Evolutionary conservation across 2,113 vertebrate genomes (phyloP), one percentile per base, ranked within the genome.

Genomic region (Canis aureus): DNA sequence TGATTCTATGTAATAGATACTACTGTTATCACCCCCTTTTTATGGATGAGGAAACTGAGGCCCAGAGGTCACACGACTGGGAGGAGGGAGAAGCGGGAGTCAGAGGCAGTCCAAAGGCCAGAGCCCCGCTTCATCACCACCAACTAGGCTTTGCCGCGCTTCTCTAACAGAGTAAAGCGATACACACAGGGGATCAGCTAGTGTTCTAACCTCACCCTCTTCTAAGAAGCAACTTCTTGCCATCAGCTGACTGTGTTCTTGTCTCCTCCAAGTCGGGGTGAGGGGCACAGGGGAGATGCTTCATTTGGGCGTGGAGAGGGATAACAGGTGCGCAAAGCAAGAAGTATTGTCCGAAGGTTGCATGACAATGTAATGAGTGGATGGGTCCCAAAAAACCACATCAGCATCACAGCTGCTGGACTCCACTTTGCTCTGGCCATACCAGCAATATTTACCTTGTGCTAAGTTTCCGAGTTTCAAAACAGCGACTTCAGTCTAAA

Each of bases 161-260:
- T 64, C 35, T 84, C 49, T 81, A 74, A 57, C 81, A 81, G 49
- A 76, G 81, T 35, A 67, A 87, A 74, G 22, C 0, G 5, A 67
- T 20, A 8, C 7, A 86, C 57, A 25, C 22, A 59, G 32, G 32
- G 53, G 25, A 62, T 4, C 17, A 66, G 43, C 29, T 49, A 25
- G n/a, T 15, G 11, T 51, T 84, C 74, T 78, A 83, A 82, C 60
- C 59, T 35, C 16, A 12, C 29, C 17, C 6, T 91, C 73, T 78
- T 92, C 35, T 16, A 89, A 85, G 94, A 95, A 97, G 64, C 64
- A 85, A 66, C 57, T 80, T 64, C 71, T 78, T 59, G 19, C 35
- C 5, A 22, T 57, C 15, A 66, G 25, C 29, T 73, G 32, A 82
- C 19, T 91, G 35, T 51, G n/a, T 49, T 43, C 29, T 38, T 82